A percentile compares a stretch with the other conserved stretches of the same genome.
Evolutionary conservation across 2,113 vertebrate genomes (phyloP).

Genomic region (Stigmatopora argus): DNA sequence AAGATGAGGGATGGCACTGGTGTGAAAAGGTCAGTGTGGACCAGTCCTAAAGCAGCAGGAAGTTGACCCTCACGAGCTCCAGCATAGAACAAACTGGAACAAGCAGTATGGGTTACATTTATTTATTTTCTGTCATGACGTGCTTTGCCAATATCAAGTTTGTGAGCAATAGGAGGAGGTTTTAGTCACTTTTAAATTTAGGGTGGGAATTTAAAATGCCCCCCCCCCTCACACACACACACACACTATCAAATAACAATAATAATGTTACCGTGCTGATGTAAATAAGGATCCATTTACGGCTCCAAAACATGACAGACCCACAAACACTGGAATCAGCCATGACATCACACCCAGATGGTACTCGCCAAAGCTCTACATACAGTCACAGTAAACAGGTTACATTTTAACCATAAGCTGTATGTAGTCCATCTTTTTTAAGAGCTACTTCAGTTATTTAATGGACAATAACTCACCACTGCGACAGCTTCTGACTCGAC

Average conservation of each 20-base stretch:
- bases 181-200: background rate
- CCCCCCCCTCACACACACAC: background rate
- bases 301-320: constrained; percentile 69
- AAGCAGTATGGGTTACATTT: constrained; percentile 3
- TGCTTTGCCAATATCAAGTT: background rate
- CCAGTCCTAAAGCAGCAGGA: constrained; percentile 66
- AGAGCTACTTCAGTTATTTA: background rate
- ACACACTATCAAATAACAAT: background rate
- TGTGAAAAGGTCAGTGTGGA: constrained; percentile 70
- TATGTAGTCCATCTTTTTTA: background rate
- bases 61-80: constrained; percentile 70
- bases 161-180: constrained; percentile 1
- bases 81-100: constrained; percentile 66
- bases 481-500: constrained; percentile 65
- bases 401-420: background rate
- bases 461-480: constrained; percentile 52
- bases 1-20: constrained; percentile 71
- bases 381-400: constrained; percentile 6
- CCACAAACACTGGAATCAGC: constrained; percentile 69
- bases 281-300: constrained; percentile 72
- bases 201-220: background rate
- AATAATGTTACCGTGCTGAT: constrained; percentile 58
- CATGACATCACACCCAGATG: constrained; percentile 68
- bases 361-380: constrained; percentile 67
- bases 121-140: constrained; percentile 7